Base-by-base conservation (phyloP, 2,888 invertebrate genomes). In the Oligia fasciuncula region DNA sequence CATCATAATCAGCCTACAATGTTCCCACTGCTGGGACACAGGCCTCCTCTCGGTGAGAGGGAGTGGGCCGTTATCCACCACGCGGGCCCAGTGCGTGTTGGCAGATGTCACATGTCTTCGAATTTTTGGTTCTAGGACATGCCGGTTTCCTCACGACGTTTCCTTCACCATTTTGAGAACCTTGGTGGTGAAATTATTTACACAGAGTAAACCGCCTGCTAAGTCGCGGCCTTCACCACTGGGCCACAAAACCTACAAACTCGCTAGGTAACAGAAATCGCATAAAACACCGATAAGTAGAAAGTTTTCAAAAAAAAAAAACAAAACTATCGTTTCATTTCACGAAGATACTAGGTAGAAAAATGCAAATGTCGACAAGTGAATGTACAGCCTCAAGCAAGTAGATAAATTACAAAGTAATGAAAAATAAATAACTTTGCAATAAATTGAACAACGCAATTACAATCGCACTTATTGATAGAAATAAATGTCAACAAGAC, bases 401-500 rank as follows among this genome's bases (percentile, higher is more conserved):
- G 54, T 72, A 80, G 14, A 14, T 78, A 85, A 71, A 68, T 51
- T 83, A 79, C 54, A 83, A 69, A 62, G 65, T 68, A 79, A 70
- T 81, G 76, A 60, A 60, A 60, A n/a, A 90, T 88, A 90, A 88
- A 87, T 81, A 88, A 69, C 81, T 79, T 75, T 73, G 60, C 60
- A 84, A 88, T 89, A 89, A 89, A 91, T 80, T 73, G 54, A 83
- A 77, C 80, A 69, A 80, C 60, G 82, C 85, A 85, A 87, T 85
- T 90, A 87, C 88, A 88, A 89, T 85, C 76, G 82, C 46, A 85
- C 79, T 83, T 87, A 88, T 73, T 83, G 77, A 87, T 89, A 87
- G 74, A 86, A 85, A 88, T 83, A 89, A 91, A 91, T 90, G 91
- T 88, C 87, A 91, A 84, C 85, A 78, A 80, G 76, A 78, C 81